A percentile compares a stretch with the other conserved stretches of the same genome.
phyloP scores from a whole-genome alignment of 2,113 vertebrate genomes.

The Bothrops jararaca region DNA sequence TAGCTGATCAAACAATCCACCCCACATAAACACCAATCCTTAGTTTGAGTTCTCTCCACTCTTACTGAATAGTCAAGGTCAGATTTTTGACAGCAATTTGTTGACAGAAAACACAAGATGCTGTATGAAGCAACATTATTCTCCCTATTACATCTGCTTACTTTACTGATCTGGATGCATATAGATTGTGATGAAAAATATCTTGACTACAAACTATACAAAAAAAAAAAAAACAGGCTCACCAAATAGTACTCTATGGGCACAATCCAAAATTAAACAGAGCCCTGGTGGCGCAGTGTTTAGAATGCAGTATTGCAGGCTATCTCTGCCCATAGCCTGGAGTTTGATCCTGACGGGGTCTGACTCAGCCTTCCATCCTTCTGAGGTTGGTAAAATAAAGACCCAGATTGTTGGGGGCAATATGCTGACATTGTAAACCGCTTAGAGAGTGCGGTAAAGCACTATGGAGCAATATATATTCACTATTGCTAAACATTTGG shows the following conservation, averaged over 20 bases:
- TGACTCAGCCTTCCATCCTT: too few species aligned
- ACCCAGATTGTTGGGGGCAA: too few species aligned
- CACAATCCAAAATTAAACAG: neutral
- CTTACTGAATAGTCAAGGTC: neutral
- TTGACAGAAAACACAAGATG: constrained; percentile 1
- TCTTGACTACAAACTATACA: neutral
- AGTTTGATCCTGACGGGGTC: too few species aligned
- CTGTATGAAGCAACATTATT: neutral
- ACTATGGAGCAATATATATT: too few species aligned
- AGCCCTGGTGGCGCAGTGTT: too few species aligned
- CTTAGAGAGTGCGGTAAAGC: too few species aligned
- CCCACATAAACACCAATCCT: neutral
- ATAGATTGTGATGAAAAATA: neutral
- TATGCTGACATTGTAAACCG: too few species aligned
- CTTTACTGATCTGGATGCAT: neutral
- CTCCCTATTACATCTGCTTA: neutral
- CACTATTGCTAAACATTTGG: neutral
- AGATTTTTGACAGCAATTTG: constrained; percentile 1
- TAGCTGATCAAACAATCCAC: neutral
- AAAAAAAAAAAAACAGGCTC: neutral
- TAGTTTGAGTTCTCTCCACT: neutral
- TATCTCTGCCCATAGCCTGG: too few species aligned
- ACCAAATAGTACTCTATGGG: neutral
- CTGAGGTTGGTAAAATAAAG: too few species aligned
- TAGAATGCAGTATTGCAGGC: too few species aligned